Base-by-base conservation (phyloP, 2,888 invertebrate genomes). In the Eledone cirrhosa region DNA sequence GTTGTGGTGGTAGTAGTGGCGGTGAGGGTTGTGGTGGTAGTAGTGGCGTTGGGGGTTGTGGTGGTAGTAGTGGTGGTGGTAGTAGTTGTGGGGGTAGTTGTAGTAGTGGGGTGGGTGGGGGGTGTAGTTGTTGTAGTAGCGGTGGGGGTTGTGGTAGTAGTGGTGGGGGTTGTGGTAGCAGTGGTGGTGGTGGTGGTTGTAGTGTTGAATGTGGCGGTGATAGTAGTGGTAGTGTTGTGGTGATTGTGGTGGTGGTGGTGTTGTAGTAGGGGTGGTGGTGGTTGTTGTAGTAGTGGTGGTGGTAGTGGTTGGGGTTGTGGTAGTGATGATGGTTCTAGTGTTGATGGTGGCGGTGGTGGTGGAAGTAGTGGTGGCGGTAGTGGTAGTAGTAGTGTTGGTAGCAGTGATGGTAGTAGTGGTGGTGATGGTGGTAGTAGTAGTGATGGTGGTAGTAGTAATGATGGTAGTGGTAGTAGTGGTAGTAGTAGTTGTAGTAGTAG, bases 211-310 rank as follows among this genome's bases (percentile, higher is more conserved):
- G 65, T 27, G 67, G 53, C 72, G 77, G 77, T 69, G 69, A 72
- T 77, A 77, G 69, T 77, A 79, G 77, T 79, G 77, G 59, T 77
- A 79, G 77, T 77, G 77, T n/a, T n/a, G 69, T 69, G 77, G 77
- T 77, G 77, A 72, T 77, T 69, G 53, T 77, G 77, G 77, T 79
- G 69, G 69, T 77, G 69, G 77, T 67, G 48, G 77, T 79, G 53
- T n/a, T n/a, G 69, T 79, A 79, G 77, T 79, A 79, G 69, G 33
- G 72, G 77, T 79, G 69, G 77, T 69, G 77, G 69, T 79, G 63
- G 80, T 53, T 77, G 77, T 77, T 77, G 77, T 69, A 79, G 77
- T 77, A 79, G 77, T 77, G 77, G 77, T 41, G 63, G 77, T 69
- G 33, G 48, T 48, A 77, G 77, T 77, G 53, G 48, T 48, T 22